Percentiles rank a stretch among this genome's conserved stretches.
These are phyloP conservation scores for Rhyacophila evoluta DNA, from an alignment of 2,888 invertebrate species.

Conservation along the genomic window DNA sequence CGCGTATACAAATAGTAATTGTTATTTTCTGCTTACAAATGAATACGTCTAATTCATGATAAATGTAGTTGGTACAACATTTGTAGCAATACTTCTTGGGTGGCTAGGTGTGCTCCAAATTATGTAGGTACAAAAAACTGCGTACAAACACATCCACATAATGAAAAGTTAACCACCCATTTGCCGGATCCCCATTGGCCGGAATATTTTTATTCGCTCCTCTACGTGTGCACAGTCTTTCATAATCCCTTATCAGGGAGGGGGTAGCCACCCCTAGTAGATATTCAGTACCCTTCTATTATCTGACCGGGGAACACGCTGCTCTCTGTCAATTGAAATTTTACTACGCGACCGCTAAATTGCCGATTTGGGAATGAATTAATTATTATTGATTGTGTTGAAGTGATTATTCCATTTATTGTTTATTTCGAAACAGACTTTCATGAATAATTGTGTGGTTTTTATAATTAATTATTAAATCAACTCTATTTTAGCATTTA, in stretches of 20 bases:
- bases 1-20: too few relatives aligned
- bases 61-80: too few relatives aligned
- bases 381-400: neutral
- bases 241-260: slow-evolving; percentile 15
- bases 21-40: too few relatives aligned
- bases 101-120: neutral
- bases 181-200: slow-evolving; percentile 8
- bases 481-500: too few relatives aligned
- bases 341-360: neutral
- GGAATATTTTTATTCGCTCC: slow-evolving; percentile 13
- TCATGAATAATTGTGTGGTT: too few relatives aligned
- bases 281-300: slow-evolving; percentile 7
- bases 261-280: slow-evolving; percentile 13
- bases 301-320: neutral
- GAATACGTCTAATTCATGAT: too few relatives aligned
- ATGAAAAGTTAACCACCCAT: slow-evolving; percentile 19
- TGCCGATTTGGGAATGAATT: neutral
- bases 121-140: slow-evolving; percentile 4
- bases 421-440: too few relatives aligned
- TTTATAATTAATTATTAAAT: too few relatives aligned
- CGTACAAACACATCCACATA: neutral
- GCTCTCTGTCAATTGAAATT: neutral
- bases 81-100: neutral
- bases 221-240: slow-evolving; percentile 3
- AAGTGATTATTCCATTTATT: neutral